A percentile compares a stretch with the other conserved stretches of the same genome.
These are phyloP conservation scores for Agrochola lychnidis DNA, from an alignment of 2,888 invertebrate genomes.

Conservation along the genomic window DNA sequence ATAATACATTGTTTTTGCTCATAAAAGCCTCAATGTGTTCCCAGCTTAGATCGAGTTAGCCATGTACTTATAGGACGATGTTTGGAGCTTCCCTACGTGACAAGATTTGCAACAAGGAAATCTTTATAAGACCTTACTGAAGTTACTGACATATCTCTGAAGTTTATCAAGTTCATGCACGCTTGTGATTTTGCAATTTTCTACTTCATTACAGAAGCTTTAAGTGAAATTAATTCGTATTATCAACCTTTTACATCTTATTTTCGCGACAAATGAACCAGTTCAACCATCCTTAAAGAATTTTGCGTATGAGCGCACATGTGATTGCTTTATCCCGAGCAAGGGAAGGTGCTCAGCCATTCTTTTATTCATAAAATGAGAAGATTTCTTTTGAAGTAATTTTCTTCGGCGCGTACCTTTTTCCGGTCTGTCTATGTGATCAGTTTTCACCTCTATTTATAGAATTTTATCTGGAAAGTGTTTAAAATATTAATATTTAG, in stretches of 20 bases:
- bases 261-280: not conserved
- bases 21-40: not conserved
- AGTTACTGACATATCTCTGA: no score
- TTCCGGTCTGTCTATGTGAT: not conserved
- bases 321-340: not conserved
- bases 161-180: not conserved
- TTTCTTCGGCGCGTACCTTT: not conserved
- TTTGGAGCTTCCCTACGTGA: not conserved
- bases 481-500: not conserved
- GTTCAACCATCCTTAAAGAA: not conserved
- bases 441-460: not conserved
- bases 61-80: not conserved
- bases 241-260: not conserved
- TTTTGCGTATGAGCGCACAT: not conserved
- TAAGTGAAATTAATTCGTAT: not conserved
- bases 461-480: not conserved
- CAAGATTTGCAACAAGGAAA: not conserved
- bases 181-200: constrained; percentile 1
- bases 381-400: not conserved
- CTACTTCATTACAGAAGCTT: not conserved
- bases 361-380: not conserved
- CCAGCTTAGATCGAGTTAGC: not conserved
- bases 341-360: not conserved
- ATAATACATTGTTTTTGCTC: not conserved
- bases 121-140: not conserved